Evolutionary conservation across 2,113 vertebrate genomes (phyloP).

Genomic region (Tautogolabrus adspersus): DNA sequence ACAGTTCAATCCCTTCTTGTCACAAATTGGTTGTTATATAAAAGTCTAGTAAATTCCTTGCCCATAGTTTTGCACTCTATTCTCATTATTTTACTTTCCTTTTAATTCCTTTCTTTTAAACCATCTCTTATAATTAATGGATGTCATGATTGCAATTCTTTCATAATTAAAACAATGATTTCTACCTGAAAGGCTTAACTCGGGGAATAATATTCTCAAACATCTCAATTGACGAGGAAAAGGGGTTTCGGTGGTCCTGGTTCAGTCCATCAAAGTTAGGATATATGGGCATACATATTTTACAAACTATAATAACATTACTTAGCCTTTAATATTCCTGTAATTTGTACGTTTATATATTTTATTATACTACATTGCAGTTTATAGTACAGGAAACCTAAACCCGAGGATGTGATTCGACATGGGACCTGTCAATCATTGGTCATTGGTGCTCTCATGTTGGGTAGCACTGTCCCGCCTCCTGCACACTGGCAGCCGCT

Average conservation of each 20-base stretch:
- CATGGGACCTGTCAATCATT: constrained; percentile 34
- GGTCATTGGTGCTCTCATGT: constrained; percentile 6
- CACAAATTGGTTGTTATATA: no score
- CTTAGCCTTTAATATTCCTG: not conserved
- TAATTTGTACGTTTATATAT: not conserved
- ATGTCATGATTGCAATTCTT: not conserved
- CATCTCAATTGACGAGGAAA: not conserved
- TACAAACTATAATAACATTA: not conserved
- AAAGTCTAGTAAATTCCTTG: not conserved
- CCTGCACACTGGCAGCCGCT: constrained; percentile 41
- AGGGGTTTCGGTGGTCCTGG: not conserved
- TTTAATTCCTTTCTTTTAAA: no score
- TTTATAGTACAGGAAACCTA: not conserved
- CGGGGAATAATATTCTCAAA: not conserved
- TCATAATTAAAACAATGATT: not conserved
- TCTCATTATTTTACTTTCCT: no score
- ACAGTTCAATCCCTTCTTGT: no score
- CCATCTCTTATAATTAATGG: no score
- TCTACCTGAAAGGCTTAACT: constrained; percentile 3
- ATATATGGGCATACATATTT: not conserved
- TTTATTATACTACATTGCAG: not conserved
- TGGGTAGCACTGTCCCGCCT: constrained; percentile 58
- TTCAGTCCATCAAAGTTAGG: not conserved
- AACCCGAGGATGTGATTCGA: constrained; percentile 33
- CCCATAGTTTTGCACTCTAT: not conserved